A percentile compares a stretch with the other conserved stretches of the same genome.
Evolutionary conservation across 2,797 vertebrate species (phyloP).

Genomic region (Macrochelys suwanniensis): DNA sequence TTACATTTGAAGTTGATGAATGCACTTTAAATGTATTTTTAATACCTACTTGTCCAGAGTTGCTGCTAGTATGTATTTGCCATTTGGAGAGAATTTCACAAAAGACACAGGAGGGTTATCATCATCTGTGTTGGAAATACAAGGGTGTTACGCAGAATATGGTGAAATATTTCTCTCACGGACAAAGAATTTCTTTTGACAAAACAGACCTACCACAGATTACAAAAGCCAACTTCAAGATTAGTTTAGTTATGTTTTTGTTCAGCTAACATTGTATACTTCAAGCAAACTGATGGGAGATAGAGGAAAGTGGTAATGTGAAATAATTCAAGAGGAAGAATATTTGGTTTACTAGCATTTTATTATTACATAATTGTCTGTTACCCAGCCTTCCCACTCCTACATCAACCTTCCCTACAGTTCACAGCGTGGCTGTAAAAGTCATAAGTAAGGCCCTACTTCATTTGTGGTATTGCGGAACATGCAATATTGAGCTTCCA

Average conservation of each 20-base stretch:
- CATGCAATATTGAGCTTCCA: not conserved
- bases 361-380: not conserved
- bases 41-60: constrained; percentile 96
- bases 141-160: not conserved
- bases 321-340: not conserved
- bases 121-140: constrained; percentile 86
- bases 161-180: not conserved
- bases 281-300: not conserved
- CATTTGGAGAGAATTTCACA: constrained; percentile 98
- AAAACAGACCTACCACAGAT: not conserved
- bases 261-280: not conserved
- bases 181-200: not conserved
- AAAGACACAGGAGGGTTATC: constrained; percentile 99
- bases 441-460: not conserved
- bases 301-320: not conserved
- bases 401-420: not conserved
- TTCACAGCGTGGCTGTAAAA: rapidly evolving
- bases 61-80: constrained; percentile 98
- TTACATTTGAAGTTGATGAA: not conserved
- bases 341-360: not conserved
- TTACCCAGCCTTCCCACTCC: not conserved
- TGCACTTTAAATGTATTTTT: not conserved
- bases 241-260: not conserved
- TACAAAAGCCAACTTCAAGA: not conserved
- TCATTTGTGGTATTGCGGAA: not conserved